Evolutionary conservation across 2,888 invertebrate species (phyloP), one percentile per base, ranked within the genome.

Genomic region (Clistopyga incitator): DNA sequence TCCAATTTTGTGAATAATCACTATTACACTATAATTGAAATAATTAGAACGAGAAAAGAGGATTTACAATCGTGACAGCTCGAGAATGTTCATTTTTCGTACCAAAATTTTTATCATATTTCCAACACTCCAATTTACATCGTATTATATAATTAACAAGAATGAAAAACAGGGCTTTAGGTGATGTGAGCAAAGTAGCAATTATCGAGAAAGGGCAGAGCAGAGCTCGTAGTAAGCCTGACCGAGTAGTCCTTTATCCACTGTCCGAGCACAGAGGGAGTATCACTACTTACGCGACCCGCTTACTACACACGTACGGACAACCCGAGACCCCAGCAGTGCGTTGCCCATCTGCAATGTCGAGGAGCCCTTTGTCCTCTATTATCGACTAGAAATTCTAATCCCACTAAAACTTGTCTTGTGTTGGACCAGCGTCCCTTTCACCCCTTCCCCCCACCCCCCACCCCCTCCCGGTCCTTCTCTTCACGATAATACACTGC

Each of bases 331-430:
- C 83, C 83, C 72, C 68, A 78, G 47, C 61, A 74, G 77, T 80
- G 83, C 83, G 61, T 83, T 80, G 45, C 68, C 72, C 77, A 84
- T 84, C 67, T 77, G 77, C 74, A 56, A 47, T 52, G 29, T 38
- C 67, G 67, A 72, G 34, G 15, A 54, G 34, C 47, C 83, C 72
- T 80, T 84, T 80, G 83, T 83, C 74, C 84, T 83, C 83, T 81
- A 85, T 85, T 86, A 85, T 87, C 84, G 84, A 84, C 80, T 82
- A 84, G 81, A 85, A 86, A 82, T 85, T 84, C 85, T 87, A 87
- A 87, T 87, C 87, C 87, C 84, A 84, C 87, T 86, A 84, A 85
- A 87, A 86, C 86, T 86, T 85, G 80, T 82, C 80, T 67, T 72
- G 34, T 67, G 61, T 76, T 42, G 42, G 42, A 45, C 23, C 47